Conservation (phyloP, 2,888 invertebrate species). For the Altica lythri region DNA sequence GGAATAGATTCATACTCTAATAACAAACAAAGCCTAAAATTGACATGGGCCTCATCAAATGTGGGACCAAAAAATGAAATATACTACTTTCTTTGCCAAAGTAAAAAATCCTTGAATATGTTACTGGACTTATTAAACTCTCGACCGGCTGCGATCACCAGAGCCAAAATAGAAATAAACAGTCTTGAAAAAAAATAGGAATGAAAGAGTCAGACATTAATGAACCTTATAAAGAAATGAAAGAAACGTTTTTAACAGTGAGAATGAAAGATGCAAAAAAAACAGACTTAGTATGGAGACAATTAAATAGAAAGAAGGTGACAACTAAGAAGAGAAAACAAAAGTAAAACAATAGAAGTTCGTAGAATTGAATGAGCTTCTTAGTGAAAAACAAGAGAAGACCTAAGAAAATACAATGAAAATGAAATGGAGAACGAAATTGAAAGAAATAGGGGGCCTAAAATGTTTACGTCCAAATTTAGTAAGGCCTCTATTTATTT, state of each 20-base stretch:
- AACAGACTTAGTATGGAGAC: background rate
- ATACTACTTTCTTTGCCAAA: too few species aligned
- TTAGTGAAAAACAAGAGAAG: background rate
- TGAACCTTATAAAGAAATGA: background rate
- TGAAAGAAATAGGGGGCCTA: background rate
- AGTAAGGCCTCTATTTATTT: background rate
- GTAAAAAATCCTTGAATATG: too few species aligned
- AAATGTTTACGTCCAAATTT: background rate
- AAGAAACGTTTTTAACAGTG: background rate
- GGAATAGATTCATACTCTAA: too few species aligned
- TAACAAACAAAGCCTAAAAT: too few species aligned
- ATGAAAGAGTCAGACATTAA: background rate
- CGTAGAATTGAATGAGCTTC: background rate
- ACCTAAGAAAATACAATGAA: background rate
- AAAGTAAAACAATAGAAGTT: background rate
- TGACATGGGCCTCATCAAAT: too few species aligned
- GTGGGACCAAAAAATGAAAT: too few species aligned
- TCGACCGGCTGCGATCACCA: too few species aligned
- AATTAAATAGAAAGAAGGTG: background rate
- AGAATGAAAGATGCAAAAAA: background rate
- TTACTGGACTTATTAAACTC: too few species aligned
- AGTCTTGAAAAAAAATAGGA: too few species aligned
- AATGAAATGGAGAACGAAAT: background rate
- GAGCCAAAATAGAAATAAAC: too few species aligned
- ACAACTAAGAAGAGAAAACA: background rate